Base-by-base conservation (phyloP, 1,140 invertebrate genomes). In the Neodiprion virginianus region DNA sequence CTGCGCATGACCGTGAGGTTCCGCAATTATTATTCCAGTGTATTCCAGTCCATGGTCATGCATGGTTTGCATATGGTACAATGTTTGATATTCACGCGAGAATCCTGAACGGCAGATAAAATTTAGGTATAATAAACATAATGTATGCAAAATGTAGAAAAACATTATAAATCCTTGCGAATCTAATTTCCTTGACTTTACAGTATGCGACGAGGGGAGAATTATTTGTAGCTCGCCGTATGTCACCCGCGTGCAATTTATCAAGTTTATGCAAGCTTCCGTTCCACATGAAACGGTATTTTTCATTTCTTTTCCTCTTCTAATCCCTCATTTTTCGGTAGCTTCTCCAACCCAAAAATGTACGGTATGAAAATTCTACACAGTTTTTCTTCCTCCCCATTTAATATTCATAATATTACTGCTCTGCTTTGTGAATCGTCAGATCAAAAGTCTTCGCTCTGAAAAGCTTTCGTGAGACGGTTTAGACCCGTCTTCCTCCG, bases 231-330 rank as follows among this genome's bases (percentile, higher is more conserved):
- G 53, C 53, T 61, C n/a, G 11, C n/a, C 11, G 11, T 14, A 17
- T 61, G 53, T 61, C 11, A 61, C n/a, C n/a, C 11, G 5, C 11
- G 53, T 61, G 53, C n/a, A 61, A 61, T 61, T 61, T 61, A 4
- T 61, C 53, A 61, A 61, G 53, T 61, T 61, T 61, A 17, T 61
- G 53, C 11, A 61, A 61, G 53, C 53, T 61, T 61, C 53, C n/a
- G 53, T 40, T 40, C 28, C 28, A 1, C 28, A 2, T 61, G 53
- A 8, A 61, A 61, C 8, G 53, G 53, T 14, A 61, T 61, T 17
- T 8, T 14, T 61, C n/a, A 14, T 61, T 61, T 61, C 53, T 7
- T 17, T 61, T 17, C n/a, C 8, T 61, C 7, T 61, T 61, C 11
- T 8, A 11, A 14, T 40, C 28, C 28, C 28, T 40, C n/a, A 14